Percentiles rank a stretch among this genome's conserved stretches.
Conservation (phyloP, 2,797 vertebrate species). For the Anguilla megastoma region DNA sequence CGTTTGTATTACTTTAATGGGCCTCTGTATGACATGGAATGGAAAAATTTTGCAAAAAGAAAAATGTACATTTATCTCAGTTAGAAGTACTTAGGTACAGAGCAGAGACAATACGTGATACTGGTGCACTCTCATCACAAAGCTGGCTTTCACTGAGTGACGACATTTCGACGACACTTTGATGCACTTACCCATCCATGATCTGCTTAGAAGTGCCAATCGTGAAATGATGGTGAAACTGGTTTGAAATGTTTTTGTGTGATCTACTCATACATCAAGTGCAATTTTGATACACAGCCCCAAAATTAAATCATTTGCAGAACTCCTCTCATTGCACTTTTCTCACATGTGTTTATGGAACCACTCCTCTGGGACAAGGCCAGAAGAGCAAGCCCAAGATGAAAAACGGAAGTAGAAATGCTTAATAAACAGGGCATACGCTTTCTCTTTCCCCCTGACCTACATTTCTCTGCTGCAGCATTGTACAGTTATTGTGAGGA, state of each 20-base stretch:
- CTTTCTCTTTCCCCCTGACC: not conserved
- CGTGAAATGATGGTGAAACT: not conserved
- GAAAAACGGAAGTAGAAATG: not conserved
- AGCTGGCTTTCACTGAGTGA: not conserved
- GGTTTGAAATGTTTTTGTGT: not conserved
- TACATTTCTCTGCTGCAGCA: not conserved
- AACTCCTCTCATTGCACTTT: not conserved
- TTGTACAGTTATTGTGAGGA: not conserved
- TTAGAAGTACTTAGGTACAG: not conserved
- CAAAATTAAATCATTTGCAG: not conserved
- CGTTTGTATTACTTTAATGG: not conserved
- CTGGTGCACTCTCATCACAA: not conserved
- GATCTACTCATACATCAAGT: not conserved
- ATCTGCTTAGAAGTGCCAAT: not conserved
- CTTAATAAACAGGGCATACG: slow-evolving; percentile 5
- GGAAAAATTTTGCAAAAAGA: not conserved
- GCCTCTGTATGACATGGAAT: not conserved
- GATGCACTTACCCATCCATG: not conserved
- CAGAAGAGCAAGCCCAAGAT: not conserved
- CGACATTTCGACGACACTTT: not conserved
- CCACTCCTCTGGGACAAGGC: not conserved
- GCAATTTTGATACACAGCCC: not conserved
- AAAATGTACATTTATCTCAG: not conserved
- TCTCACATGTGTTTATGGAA: not conserved
- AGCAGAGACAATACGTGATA: not conserved